Evolutionary conservation across 2,113 vertebrate species (phyloP).

Genomic region (Laticauda colubrina): DNA sequence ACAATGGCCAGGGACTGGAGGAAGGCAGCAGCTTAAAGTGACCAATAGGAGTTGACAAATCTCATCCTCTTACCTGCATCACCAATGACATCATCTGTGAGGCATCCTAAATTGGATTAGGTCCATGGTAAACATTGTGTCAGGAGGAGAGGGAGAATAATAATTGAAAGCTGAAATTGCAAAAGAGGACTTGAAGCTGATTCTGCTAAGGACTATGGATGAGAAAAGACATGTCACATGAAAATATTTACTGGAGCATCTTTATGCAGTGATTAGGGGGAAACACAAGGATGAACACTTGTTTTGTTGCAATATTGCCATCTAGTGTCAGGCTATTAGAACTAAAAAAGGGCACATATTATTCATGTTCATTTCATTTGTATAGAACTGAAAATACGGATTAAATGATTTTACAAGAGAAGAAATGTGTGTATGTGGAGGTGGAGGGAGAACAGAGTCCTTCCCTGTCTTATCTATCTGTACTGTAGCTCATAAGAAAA

Average conservation of each 20-base stretch:
- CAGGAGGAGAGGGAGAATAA: neutral
- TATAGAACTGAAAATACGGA: too few relatives aligned
- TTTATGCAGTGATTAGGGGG: neutral
- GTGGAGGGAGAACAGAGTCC: neutral
- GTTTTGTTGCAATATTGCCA: constrained; percentile 34
- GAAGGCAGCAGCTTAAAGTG: neutral
- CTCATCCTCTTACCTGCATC: neutral
- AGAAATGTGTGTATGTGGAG: neutral
- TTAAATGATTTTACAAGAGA: neutral
- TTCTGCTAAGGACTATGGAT: neutral
- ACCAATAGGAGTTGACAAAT: neutral
- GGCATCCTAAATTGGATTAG: neutral
- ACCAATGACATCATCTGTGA: neutral
- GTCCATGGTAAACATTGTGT: neutral
- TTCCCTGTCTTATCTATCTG: neutral
- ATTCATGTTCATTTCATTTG: neutral
- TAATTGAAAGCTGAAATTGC: neutral
- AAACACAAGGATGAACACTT: neutral
- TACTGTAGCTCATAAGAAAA: neutral
- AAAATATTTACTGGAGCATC: neutral
- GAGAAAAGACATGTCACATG: neutral
- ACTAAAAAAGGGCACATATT: neutral
- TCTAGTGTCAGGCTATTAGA: neutral
- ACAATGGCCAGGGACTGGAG: neutral
- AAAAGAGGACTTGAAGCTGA: neutral